Base-by-base conservation (phyloP, 2,888 invertebrate genomes). In the Anaspis maculata region DNA sequence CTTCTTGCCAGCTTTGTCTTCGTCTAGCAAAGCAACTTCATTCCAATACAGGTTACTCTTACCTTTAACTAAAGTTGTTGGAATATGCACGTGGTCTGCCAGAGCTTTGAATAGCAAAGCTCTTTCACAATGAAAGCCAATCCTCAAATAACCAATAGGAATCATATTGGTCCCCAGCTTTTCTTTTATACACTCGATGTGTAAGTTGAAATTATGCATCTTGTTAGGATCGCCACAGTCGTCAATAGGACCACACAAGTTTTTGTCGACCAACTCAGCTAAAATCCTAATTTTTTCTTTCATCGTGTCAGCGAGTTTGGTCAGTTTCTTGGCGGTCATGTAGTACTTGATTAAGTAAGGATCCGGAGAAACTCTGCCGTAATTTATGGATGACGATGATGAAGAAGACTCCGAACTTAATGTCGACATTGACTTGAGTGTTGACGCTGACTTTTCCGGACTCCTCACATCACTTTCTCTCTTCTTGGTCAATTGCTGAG, bases 31-130 rank as follows among this genome's bases (percentile, higher is more conserved):
- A n/a, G 56, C 52, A 7, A 65, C 53, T 48, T 64, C 63, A 38
- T 65, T 65, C 62, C 62, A 64, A 46, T 60, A 64, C n/a, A 58
- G 30, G 12, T 42, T 45, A 25, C 42, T 44, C 11, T 27, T 44
- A n/a, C 55, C 52, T 22, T 67, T 62, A 3, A 67, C 64, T 12
- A 75, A 49, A 3, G 68, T 62, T 19, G 65, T 61, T 0, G 71
- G 70, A 15, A 74, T 56, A 9, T 62, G 60, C 33, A 71, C 58
- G 41, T 61, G 57, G 44, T 75, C 74, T 1, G 71, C 71, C n/a
- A 74, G 51, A 2, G 68, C 69, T 45, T 59, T 59, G 50, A 71
- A 73, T 2, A 74, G 61, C 11, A 74, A 40, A 1, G 73, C 69
- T 34, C 70, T 56, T 42, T 73, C 72, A 32, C 71, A 63, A 40